phyloP scores from a whole-genome alignment of 2,113 vertebrate species.

The Oceanodroma tethys region DNA sequence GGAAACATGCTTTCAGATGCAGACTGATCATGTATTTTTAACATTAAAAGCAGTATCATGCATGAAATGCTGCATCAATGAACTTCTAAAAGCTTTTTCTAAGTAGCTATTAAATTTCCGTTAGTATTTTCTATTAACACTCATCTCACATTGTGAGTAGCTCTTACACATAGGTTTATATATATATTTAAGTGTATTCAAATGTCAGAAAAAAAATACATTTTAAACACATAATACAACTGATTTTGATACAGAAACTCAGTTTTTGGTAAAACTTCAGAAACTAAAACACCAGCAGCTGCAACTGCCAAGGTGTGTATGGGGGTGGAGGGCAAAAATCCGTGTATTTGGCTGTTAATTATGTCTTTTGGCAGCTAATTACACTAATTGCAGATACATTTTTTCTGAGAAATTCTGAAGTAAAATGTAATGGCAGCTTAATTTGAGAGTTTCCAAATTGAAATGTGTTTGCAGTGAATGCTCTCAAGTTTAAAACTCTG shows the following conservation, averaged over 20 bases:
- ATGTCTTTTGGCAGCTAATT: not conserved
- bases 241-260: not conserved
- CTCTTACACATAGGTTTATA: not conserved
- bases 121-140: not conserved
- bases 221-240: not conserved
- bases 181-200: not conserved
- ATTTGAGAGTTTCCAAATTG: not conserved
- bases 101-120: not conserved
- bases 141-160: not conserved
- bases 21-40: not conserved
- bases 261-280: not conserved
- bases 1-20: not conserved
- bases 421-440: not conserved
- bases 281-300: not conserved
- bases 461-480: not conserved
- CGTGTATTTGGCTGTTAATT: not conserved
- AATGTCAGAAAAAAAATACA: not conserved
- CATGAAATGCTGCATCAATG: not conserved
- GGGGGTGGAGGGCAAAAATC: not conserved
- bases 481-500: not conserved
- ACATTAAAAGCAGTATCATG: not conserved
- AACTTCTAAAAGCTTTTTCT: not conserved
- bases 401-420: not conserved
- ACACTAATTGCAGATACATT: not conserved
- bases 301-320: not conserved